Base-by-base conservation (phyloP, 2,888 invertebrate genomes). In the Sicus ferrugineus region DNA sequence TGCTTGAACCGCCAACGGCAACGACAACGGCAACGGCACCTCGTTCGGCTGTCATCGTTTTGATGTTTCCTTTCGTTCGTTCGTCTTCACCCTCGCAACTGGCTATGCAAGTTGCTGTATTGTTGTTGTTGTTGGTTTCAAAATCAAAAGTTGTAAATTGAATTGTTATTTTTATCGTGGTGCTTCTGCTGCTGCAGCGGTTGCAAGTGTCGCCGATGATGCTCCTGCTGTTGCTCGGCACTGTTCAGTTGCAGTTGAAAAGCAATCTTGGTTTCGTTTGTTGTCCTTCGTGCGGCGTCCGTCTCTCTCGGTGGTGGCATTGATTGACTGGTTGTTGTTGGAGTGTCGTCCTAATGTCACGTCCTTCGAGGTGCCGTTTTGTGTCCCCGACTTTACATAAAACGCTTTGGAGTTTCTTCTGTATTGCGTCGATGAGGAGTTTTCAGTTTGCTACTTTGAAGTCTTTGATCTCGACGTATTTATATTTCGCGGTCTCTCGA, bases 301-400 rank as follows among this genome's bases (percentile, higher is more conserved):
- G 48, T 31, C 21, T 42, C 48, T 23, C 19, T 56, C 59, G 52
- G 31, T 67, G 63, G 62, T 58, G 63, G 65, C 70, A 67, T 67
- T 67, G 67, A 67, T 67, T 66, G 65, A 66, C 54, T 66, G 38
- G 38, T 54, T 48, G 48, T 67, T 48, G 46, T 26, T 58, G 21
- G 23, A n/a, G 23, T 54, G 23, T 56, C 30, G 23, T 23, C 19
- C n/a, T 54, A 19, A 11, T 23, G 48, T 34, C 19, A 30, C 23
- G 48, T 26, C 16, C 56, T 26, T 28, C 11, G 4, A 26, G 9
- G 16, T 54, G n/a, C n/a, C 4, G 50, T 19, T 54, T 31, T 11
- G 9, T 38, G 14, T n/a, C n/a, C 46, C 26, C 28, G 14, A 11
- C 42, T 54, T 54, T n/a, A n/a, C 19, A 26, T 21, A n/a, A 14